Percentiles rank a stretch among this genome's conserved stretches.
phyloP scores from a whole-genome alignment of 1,140 invertebrate genomes.

The Streblospio benedicti region DNA sequence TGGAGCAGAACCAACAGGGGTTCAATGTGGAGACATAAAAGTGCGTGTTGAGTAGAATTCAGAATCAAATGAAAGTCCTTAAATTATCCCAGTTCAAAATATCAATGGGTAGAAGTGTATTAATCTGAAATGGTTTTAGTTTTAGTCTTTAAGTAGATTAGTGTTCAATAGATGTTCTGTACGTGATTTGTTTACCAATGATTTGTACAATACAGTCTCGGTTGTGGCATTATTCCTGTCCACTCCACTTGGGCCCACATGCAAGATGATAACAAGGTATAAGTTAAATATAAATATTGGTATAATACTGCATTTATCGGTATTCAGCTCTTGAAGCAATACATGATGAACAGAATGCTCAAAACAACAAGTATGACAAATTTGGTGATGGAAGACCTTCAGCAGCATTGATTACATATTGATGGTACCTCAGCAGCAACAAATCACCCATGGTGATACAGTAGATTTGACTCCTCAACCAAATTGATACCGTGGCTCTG shows the following conservation, averaged over 20 bases:
- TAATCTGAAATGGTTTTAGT: not conserved
- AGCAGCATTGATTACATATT: not conserved
- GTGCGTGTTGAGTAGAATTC: too few relatives aligned
- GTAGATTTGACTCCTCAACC: not conserved
- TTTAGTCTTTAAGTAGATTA: not conserved
- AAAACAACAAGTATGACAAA: not conserved
- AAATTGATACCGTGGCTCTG: not conserved
- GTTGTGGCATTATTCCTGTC: not conserved
- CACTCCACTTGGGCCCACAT: not conserved
- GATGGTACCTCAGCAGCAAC: not conserved
- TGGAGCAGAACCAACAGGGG: slow-evolving; percentile 9
- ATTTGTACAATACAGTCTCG: too few relatives aligned
- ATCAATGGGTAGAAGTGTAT: not conserved
- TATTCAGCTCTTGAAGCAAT: not conserved
- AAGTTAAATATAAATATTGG: not conserved
- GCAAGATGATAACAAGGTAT: not conserved
- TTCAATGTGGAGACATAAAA: too few relatives aligned
- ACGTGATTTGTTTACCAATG: too few relatives aligned
- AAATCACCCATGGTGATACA: not conserved
- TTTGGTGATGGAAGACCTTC: not conserved
- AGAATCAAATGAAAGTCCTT: not conserved
- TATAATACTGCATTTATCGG: not conserved
- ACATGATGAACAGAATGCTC: not conserved
- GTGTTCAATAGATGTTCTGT: too few relatives aligned
- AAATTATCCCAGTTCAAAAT: not conserved